phyloP scores from a whole-genome alignment of 2,797 vertebrate genomes.

The Hyperoplus lanceolatus region DNA sequence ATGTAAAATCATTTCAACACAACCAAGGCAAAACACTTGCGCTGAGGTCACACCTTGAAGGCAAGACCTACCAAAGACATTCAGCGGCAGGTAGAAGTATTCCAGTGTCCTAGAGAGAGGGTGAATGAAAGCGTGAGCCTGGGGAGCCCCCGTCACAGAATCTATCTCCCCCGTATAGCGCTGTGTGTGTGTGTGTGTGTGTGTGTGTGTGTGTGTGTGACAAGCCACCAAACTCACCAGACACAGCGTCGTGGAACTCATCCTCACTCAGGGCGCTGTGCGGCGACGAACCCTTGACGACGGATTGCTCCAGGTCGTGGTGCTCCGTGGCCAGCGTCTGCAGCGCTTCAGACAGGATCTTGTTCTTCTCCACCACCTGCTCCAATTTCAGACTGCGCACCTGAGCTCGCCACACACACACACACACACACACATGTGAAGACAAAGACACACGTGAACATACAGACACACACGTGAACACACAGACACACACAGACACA shows the following conservation, averaged over 20 bases:
- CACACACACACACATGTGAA: constrained; percentile 19
- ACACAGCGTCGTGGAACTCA: constrained; percentile 96
- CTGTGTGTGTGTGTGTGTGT: no score
- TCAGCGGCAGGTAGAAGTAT: constrained; percentile 53
- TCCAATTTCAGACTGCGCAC: constrained; percentile 94
- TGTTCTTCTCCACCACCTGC: constrained; percentile 96
- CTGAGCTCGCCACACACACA: constrained; percentile 81
- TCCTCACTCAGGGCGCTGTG: constrained; percentile 92
- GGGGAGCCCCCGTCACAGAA: constrained; percentile 53
- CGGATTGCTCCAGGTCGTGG: constrained; percentile 95
- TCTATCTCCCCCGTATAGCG: background rate
- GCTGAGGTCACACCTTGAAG: constrained; percentile 41
- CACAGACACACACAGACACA: constrained; percentile 16
- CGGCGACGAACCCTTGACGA: constrained; percentile 91
- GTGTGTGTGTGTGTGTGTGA: constrained; percentile 12
- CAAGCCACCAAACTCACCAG: constrained; percentile 86
- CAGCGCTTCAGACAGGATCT: constrained; percentile 96
- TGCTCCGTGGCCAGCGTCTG: constrained; percentile 96
- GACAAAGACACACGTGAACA: constrained; percentile 18
- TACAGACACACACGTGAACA: constrained; percentile 25
- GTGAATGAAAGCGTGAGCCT: constrained; percentile 62
- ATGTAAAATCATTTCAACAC: constrained; percentile 32
- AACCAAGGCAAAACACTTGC: constrained; percentile 31
- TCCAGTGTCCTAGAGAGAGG: constrained; percentile 54
- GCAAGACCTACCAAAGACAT: constrained; percentile 59